Evolutionary conservation across 2,888 invertebrate genomes (phyloP).

Genomic region (Germaria angustata): DNA sequence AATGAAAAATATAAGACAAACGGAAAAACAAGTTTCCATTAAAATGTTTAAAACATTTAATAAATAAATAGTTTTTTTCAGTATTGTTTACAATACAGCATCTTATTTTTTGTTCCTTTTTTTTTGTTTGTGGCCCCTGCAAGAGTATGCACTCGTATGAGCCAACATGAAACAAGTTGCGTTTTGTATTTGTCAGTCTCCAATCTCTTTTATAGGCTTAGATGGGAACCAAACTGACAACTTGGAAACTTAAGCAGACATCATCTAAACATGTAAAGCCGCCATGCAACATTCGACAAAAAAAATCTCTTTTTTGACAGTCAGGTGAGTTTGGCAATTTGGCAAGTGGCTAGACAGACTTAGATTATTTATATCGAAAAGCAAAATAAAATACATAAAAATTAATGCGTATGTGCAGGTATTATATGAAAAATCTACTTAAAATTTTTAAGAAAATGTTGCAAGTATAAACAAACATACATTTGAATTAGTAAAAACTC

Average conservation of each 20-base stretch:
- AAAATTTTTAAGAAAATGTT: too few relatives aligned
- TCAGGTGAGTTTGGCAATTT: conserved; percentile 64
- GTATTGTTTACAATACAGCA: conserved; percentile 38
- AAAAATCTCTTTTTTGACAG: not conserved
- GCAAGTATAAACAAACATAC: too few relatives aligned
- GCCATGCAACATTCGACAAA: conserved; percentile 45
- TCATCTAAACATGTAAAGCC: conserved; percentile 25
- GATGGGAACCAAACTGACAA: conserved; percentile 43
- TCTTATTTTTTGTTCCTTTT: conserved; percentile 5
- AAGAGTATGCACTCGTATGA: conserved; percentile 11
- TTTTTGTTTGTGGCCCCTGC: not conserved
- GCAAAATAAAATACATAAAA: not conserved
- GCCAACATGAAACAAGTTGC: conserved; percentile 49
- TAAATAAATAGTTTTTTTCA: conserved; percentile 34
- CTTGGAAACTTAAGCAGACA: conserved; percentile 26
- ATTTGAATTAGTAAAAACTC: too few relatives aligned
- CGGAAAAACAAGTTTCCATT: conserved; percentile 56
- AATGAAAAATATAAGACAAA: conserved; percentile 30
- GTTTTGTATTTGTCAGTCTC: conserved; percentile 44
- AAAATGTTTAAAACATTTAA: conserved; percentile 50
- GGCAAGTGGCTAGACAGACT: conserved; percentile 57
- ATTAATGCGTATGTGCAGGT: too few relatives aligned
- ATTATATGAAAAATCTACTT: too few relatives aligned
- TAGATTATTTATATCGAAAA: conserved; percentile 35
- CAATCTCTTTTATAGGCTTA: conserved; percentile 43